Percentiles rank a stretch among this genome's conserved stretches.
These are phyloP conservation scores for Mesodorylaimus sp. DNA, from an alignment of 2,888 invertebrate species.

Conservation along the genomic window DNA sequence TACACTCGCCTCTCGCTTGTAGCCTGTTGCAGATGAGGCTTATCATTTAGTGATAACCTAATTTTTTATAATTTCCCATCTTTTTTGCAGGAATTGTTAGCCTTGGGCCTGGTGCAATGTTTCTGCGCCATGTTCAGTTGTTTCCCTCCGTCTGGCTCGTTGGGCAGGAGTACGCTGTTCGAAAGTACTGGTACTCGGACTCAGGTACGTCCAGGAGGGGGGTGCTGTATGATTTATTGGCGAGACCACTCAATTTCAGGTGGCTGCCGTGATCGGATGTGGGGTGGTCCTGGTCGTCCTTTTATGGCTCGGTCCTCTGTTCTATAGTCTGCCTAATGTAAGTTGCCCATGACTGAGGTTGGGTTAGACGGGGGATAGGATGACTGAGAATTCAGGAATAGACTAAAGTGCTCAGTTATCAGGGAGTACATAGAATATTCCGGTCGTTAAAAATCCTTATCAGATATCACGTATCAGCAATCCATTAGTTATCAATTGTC, in stretches of 20 bases:
- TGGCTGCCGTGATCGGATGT: conserved; percentile 56
- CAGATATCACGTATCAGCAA: no score
- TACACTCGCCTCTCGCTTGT: no score
- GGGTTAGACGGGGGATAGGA: no score
- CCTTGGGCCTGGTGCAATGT: conserved; percentile 16
- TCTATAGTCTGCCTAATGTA: conserved; percentile 57
- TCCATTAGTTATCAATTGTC: no score
- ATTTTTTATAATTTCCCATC: conserved; percentile 3
- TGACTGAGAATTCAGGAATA: no score
- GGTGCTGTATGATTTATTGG: conserved; percentile 1
- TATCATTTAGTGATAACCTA: no score
- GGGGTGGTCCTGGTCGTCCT: conserved; percentile 52
- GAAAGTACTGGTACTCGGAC: conserved; percentile 31
- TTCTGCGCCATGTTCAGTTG: conserved; percentile 29
- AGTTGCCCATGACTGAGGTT: no score
- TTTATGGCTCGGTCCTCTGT: conserved; percentile 66
- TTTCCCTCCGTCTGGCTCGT: conserved; percentile 28
- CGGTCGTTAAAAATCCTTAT: no score
- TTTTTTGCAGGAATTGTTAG: conserved; percentile 8
- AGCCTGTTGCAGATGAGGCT: no score
- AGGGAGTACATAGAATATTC: no score
- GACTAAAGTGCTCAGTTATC: no score
- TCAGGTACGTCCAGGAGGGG: conserved; percentile 22
- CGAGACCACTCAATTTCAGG: conserved; percentile 18
- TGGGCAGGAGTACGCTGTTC: conserved; percentile 31